Conservation (phyloP, 2,888 invertebrate genomes). For the Drosophila mercatorum region DNA sequence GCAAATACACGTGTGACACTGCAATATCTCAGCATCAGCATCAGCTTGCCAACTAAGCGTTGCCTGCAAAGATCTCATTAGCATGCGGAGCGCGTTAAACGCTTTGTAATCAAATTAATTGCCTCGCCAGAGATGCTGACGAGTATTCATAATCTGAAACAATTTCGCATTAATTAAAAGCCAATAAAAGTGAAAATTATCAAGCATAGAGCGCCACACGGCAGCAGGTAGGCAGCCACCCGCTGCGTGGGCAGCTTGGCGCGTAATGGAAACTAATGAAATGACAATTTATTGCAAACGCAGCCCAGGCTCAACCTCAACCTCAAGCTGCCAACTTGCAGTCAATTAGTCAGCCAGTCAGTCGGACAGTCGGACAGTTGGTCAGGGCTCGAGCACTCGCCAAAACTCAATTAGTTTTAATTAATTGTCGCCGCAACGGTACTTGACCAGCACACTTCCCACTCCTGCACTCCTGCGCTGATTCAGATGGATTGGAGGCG, state of each 20-base stretch:
- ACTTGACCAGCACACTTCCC: constrained; percentile 43
- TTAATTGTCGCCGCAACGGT: constrained; percentile 70
- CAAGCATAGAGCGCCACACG: constrained; percentile 18
- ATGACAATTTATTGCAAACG: constrained; percentile 68
- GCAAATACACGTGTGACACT: constrained; percentile 8
- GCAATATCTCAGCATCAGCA: neutral
- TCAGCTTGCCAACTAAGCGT: neutral
- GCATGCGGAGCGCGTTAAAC: constrained; percentile 41
- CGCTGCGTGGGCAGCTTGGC: constrained; percentile 51
- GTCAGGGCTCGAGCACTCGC: constrained; percentile 13
- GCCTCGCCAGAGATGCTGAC: constrained; percentile 55
- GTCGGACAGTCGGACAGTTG: neutral
- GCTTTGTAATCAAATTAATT: constrained; percentile 72
- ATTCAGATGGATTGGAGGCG: constrained; percentile 64
- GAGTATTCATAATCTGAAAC: constrained; percentile 65
- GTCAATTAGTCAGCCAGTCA: constrained; percentile 23
- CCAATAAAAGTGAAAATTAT: constrained; percentile 68
- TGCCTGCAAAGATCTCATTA: constrained; percentile 24
- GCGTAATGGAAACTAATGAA: constrained; percentile 71
- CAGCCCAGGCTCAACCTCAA: constrained; percentile 9
- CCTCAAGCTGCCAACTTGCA: constrained; percentile 16
- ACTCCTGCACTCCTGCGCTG: constrained; percentile 28
- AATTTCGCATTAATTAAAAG: constrained; percentile 72
- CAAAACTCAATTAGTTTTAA: constrained; percentile 74
- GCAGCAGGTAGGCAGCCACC: constrained; percentile 49